Conservation (phyloP, 2,888 invertebrate genomes). For the Watsonalla binaria region DNA sequence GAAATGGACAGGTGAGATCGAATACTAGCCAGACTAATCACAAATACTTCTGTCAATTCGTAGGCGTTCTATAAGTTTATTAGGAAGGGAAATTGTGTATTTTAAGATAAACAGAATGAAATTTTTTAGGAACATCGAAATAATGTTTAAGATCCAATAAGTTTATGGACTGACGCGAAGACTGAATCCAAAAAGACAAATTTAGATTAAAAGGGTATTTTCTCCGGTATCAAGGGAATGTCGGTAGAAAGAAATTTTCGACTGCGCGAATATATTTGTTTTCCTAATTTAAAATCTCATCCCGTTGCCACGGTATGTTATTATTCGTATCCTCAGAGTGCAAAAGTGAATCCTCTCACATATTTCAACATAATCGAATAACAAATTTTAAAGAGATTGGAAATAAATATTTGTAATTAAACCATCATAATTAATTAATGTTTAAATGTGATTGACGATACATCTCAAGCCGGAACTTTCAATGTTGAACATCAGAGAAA, state of each 20-base stretch:
- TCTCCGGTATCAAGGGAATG: conserved; percentile 19
- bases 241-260: conserved; percentile 22
- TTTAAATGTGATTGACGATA: conserved; percentile 14
- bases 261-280: conserved; percentile 33
- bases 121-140: no score
- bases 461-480: conserved; percentile 11
- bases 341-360: conserved; percentile 1
- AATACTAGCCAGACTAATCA: conserved; percentile 47
- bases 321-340: conserved; percentile 12
- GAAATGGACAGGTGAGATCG: conserved; percentile 57
- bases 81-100: not conserved
- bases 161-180: no score
- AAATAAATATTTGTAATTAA: no score
- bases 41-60: conserved; percentile 10
- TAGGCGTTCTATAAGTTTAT: not conserved
- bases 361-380: no score
- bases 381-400: no score
- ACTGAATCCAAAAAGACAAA: not conserved
- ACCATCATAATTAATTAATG: not conserved
- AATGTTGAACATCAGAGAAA: conserved; percentile 17
- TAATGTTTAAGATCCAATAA: no score
- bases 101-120: no score
- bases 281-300: conserved; percentile 35
- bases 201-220: conserved; percentile 21
- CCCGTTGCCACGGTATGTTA: conserved; percentile 16